Evolutionary conservation across 1,140 invertebrate genomes (phyloP), one percentile per base, ranked within the genome.

Genomic region (Melipona quadrifasciata): DNA sequence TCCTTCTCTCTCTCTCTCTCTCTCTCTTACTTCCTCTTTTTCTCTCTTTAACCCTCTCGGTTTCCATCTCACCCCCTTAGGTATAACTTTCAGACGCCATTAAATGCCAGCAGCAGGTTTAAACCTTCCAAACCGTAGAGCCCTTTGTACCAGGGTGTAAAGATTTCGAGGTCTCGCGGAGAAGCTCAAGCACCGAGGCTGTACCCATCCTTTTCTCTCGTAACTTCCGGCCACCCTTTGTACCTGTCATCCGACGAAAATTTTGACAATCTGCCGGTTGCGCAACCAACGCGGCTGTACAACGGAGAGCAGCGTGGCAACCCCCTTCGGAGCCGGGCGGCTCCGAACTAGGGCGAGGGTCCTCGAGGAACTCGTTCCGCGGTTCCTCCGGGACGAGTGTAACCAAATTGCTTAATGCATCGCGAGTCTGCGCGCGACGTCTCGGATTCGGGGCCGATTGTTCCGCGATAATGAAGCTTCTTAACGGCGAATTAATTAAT

Each of bases 41-140:
- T 67, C 51, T 73, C 47, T 39, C 74, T n/a, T 39, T 11, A n/a
- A 27, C 24, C 14, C 2, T 51, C 27, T 11, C 24, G 12, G 11
- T 27, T 21, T 64, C 51, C 24, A 4, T 31, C 24, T 34, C 19
- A 17, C 80, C 19, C 79, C 61, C 39, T 80, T 81, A 79, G 77
- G 80, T 87, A 86, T 91, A 91, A 91, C 90, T 91, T 91, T 89
- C 90, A 86, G 90, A 84, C 88, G 86, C 86, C 90, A 90, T 91
- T 88, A 91, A 91, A 90, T 85, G 90, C 90, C 86, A 91, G 80
- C 65, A 78, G 83, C 87, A 89, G 83, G 83, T 91, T 90, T 90
- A 88, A 91, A 89, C 80, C 90, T 75, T 74, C 87, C 58, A 19
- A 79, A 65, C 65, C 61, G 71, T 47, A 68, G 84, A 85, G 74